Percentiles rank a stretch among this genome's conserved stretches.
These are phyloP conservation scores for Phragmatobia fuliginosa DNA, from an alignment of 2,888 invertebrate species.

Conservation along the genomic window DNA sequence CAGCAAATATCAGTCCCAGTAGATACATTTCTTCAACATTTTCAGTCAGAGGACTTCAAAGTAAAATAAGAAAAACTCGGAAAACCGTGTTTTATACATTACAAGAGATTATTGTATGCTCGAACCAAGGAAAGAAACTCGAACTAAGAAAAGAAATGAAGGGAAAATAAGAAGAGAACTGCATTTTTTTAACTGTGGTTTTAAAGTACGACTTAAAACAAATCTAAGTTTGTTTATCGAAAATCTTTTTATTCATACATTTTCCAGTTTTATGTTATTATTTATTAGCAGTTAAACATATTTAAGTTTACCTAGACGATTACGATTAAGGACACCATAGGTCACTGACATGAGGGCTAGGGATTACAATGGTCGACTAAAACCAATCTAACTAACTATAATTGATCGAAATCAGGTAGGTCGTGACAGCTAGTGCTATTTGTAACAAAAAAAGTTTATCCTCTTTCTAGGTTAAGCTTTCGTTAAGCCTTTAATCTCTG, in stretches of 20 bases:
- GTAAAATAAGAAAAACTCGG: not conserved
- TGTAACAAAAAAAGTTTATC: not conserved
- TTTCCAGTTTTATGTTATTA: no score
- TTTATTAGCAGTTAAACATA: no score
- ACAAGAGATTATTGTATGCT: not conserved
- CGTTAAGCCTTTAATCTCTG: not conserved
- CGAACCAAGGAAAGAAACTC: not conserved
- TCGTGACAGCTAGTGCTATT: not conserved
- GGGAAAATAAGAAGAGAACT: not conserved
- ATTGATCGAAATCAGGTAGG: not conserved
- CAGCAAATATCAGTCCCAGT: not conserved
- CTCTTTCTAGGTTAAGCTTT: not conserved
- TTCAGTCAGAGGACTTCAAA: not conserved
- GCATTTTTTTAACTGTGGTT: not conserved
- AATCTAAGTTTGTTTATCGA: no score
- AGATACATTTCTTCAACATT: slow-evolving; percentile 2
- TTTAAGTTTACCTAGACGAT: no score
- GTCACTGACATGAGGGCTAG: no score
- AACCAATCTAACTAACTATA: not conserved
- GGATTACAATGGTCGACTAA: not conserved
- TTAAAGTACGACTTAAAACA: not conserved
- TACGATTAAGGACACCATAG: no score
- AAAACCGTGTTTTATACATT: not conserved
- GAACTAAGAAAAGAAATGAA: not conserved
- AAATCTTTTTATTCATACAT: no score